Evolutionary conservation across 2,797 vertebrate genomes (phyloP), one percentile per base, ranked within the genome.

Genomic region (Eulemur rubriventer): DNA sequence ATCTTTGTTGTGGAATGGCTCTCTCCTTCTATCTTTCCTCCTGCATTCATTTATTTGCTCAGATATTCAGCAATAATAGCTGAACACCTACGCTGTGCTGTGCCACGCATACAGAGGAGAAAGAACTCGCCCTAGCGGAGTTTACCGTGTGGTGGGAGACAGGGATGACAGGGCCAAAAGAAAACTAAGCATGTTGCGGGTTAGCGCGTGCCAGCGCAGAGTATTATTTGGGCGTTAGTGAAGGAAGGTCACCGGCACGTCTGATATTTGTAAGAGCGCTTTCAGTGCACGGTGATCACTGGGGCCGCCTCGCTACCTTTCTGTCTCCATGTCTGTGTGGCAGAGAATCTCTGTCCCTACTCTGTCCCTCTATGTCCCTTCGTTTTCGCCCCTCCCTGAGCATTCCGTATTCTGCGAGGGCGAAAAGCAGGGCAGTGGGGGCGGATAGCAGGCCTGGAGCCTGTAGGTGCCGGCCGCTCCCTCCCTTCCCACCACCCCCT

Each of bases 121-220:
- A 72, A 91, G 20, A 3, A 20, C 50, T n/a, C 4, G 1, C 57
- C 13, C 7, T 10, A 24, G 59, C 6, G 43, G 59, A 9, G 30
- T 38, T 72, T 7, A 48, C n/a, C 4, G 0, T 63, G 9, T 16
- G 16, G 14, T 5, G 24, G 52, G 28, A 75, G 73, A 35, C 33
- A 28, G 41, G 12, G 4, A 72, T 41, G 26, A 4, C 3, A 13
- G 35, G 30, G 24, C 13, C 4, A 0, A 73, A 50, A 72, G 86
- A 61, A 67, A 86, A 82, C 16, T 2, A 82, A 55, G 48, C n/a
- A 7, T 6, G 17, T 33, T 4, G 3, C 4, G 0, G 6, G 26
- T 26, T 33, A 50, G 20, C 5, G 0, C 5, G 0, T 18, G 4
- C 4, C 6, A 52, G 4, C 2, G 3, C 0, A 0, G 48, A 20